A percentile compares a stretch with the other conserved stretches of the same genome.
phyloP scores from a whole-genome alignment of 2,888 invertebrate genomes.

The Heliconius sara region DNA sequence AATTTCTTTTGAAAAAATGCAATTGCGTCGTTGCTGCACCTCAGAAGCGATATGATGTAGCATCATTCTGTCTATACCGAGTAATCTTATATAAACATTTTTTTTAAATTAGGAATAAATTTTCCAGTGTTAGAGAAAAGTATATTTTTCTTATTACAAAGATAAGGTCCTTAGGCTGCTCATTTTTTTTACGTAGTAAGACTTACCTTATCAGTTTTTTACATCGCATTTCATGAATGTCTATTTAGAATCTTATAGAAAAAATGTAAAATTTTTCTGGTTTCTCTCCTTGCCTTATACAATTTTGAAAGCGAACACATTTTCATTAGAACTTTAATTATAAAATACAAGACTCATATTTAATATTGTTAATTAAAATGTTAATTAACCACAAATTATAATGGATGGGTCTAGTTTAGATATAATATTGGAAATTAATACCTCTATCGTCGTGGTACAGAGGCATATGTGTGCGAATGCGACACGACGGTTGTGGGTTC shows the following conservation, averaged over 20 bases:
- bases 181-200: neutral
- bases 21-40: no score
- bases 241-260: neutral
- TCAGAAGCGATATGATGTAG: no score
- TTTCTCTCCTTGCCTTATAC: neutral
- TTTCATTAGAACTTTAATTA: neutral
- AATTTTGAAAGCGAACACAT: neutral
- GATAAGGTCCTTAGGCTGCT: neutral
- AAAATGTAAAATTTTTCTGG: neutral
- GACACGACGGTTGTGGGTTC: no score
- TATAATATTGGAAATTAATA: no score
- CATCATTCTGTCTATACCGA: no score
- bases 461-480: no score
- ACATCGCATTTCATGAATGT: neutral
- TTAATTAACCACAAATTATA: neutral
- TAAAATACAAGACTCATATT: neutral
- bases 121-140: neutral
- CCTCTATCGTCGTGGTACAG: no score
- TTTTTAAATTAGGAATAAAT: no score
- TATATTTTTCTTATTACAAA: constrained; percentile 2
- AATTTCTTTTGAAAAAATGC: no score
- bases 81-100: no score
- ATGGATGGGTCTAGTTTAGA: neutral
- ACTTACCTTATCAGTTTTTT: neutral
- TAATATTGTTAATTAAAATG: neutral